Conservation (phyloP, 64 coral and sea anemone species). For the Montipora cactus region DNA sequence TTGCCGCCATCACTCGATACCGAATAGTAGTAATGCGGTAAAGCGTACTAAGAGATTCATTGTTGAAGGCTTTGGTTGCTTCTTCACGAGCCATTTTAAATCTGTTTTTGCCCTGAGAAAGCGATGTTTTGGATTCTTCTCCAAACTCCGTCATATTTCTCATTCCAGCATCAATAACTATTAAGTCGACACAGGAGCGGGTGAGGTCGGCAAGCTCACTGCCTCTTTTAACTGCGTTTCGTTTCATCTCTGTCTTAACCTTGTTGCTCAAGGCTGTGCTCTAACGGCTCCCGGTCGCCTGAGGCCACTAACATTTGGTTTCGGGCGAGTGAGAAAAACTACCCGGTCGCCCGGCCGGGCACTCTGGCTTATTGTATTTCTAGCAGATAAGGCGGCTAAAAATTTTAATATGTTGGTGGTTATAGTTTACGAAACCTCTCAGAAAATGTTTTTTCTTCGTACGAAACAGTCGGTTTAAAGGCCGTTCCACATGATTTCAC, state of each 20-base stretch:
- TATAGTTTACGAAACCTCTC: too few relatives aligned
- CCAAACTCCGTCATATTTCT: background rate
- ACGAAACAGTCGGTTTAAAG: too few relatives aligned
- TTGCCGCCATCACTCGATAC: slow-evolving; percentile 43
- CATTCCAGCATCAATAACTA: background rate
- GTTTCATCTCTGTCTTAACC: background rate
- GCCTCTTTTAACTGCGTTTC: background rate
- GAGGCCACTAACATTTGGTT: too few relatives aligned
- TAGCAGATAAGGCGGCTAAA: too few relatives aligned
- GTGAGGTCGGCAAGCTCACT: background rate
- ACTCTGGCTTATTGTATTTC: too few relatives aligned
- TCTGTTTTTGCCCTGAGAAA: background rate
- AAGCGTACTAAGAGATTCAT: slow-evolving; percentile 28
- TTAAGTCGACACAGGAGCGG: background rate
- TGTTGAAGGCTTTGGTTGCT: slow-evolving; percentile 67
- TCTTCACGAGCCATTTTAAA: slow-evolving; percentile 40
- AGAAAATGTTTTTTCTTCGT: too few relatives aligned
- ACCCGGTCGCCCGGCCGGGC: too few relatives aligned
- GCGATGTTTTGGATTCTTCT: background rate
- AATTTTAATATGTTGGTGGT: too few relatives aligned
- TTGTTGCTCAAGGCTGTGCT: too few relatives aligned
- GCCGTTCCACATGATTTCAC: too few relatives aligned
- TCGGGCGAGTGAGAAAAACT: too few relatives aligned
- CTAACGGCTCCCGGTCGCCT: too few relatives aligned
- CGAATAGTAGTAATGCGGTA: slow-evolving; percentile 55